These are phyloP conservation scores for Dendrolimus pini DNA, from an alignment of 2,888 invertebrate species.

Conservation along the genomic window DNA sequence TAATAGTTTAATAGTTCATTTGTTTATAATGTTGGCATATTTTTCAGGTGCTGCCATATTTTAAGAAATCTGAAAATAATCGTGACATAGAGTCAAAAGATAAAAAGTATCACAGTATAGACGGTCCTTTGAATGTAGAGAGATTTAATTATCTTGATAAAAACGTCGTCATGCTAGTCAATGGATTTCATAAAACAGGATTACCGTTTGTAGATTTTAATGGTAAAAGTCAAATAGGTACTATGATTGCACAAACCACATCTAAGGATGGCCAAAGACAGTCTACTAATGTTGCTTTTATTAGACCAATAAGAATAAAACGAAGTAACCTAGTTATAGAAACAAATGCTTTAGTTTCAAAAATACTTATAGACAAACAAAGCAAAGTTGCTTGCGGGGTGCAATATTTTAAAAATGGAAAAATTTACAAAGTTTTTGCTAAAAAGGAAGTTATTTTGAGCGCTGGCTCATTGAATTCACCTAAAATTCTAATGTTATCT, in stretches of 20 bases:
- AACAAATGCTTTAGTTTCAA: slow-evolving; percentile 70
- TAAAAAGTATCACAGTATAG: slow-evolving; percentile 69
- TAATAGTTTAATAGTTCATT: no score
- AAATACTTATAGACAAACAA: slow-evolving; percentile 68
- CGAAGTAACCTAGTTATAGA: slow-evolving; percentile 63
- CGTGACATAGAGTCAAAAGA: slow-evolving; percentile 63
- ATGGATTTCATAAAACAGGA: slow-evolving; percentile 78
- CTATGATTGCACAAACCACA: slow-evolving; percentile 78
- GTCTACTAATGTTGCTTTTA: slow-evolving; percentile 79
- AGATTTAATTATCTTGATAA: slow-evolving; percentile 76
- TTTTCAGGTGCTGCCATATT: slow-evolving; percentile 79
- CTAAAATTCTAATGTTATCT: slow-evolving; percentile 78
- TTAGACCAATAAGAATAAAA: slow-evolving; percentile 75
- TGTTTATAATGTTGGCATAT: background rate
- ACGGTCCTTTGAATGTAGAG: slow-evolving; percentile 79
- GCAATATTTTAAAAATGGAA: slow-evolving; percentile 33
- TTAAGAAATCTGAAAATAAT: slow-evolving; percentile 79
- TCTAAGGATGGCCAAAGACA: slow-evolving; percentile 72
- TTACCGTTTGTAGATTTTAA: slow-evolving; percentile 76
- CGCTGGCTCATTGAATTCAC: slow-evolving; percentile 76
- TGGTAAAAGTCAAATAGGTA: slow-evolving; percentile 73
- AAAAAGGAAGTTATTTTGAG: slow-evolving; percentile 78
- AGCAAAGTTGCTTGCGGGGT: slow-evolving; percentile 41
- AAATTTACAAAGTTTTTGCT: slow-evolving; percentile 35
- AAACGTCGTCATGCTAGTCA: slow-evolving; percentile 68